A percentile compares a stretch with the other conserved stretches of the same genome.
phyloP scores from a whole-genome alignment of 2,888 invertebrate genomes.

The Invenusta paracnida region DNA sequence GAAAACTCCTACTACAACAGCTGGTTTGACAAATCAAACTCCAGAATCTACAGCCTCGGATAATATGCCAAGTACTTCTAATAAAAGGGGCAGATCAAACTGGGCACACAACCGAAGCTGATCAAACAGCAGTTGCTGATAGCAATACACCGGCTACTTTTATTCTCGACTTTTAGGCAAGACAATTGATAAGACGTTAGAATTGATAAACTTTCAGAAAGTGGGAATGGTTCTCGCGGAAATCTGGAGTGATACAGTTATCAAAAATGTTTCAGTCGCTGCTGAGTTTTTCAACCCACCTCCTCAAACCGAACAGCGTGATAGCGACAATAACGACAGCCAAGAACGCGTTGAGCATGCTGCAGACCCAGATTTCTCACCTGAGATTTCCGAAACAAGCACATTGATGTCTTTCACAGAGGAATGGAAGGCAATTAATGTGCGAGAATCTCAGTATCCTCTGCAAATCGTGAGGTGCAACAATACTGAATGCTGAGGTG shows the following conservation, averaged over 20 bases:
- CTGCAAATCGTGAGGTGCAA: conserved; percentile 12
- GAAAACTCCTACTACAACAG: too few relatives aligned
- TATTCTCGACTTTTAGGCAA: background rate
- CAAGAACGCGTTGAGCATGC: background rate
- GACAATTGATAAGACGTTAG: background rate
- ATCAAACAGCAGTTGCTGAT: too few relatives aligned
- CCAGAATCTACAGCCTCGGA: too few relatives aligned
- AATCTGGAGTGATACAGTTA: background rate
- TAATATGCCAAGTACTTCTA: too few relatives aligned
- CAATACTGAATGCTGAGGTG: conserved; percentile 6
- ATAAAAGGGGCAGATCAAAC: too few relatives aligned
- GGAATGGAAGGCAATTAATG: background rate
- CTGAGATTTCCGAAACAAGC: background rate
- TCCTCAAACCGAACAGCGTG: background rate
- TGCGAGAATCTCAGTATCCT: background rate
- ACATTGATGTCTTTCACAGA: background rate
- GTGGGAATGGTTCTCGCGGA: background rate
- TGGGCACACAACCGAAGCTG: too few relatives aligned
- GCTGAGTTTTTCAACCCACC: background rate
- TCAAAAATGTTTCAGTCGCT: background rate
- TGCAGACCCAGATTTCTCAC: background rate
- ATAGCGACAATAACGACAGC: background rate
- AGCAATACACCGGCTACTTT: too few relatives aligned
- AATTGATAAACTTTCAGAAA: background rate
- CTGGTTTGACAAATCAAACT: too few relatives aligned